Conservation (phyloP, 2,113 vertebrate genomes). For the Parotia lawesii region DNA sequence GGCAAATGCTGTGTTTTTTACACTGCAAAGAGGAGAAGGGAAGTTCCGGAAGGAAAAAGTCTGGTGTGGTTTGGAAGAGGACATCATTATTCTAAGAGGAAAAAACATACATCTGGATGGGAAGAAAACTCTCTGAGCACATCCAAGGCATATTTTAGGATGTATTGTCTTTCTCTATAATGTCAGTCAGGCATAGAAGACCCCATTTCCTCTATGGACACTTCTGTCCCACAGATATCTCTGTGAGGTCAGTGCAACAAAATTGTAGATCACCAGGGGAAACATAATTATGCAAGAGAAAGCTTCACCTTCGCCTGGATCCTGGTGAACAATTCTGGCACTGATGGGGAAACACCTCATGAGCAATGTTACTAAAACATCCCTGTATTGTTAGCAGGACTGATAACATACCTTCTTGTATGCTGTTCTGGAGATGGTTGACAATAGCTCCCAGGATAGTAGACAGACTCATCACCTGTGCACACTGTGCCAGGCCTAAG, state of each 20-base stretch:
- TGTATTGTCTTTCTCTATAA: not conserved
- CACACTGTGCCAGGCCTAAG: slow-evolving; percentile 93
- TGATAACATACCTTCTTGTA: slow-evolving; percentile 87
- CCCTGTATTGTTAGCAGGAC: not conserved
- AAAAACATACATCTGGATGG: not conserved
- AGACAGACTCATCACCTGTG: slow-evolving; percentile 96
- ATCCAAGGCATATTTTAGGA: not conserved
- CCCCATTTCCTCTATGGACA: not conserved
- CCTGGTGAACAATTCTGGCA: not conserved
- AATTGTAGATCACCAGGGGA: not conserved
- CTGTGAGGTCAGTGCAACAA: not conserved
- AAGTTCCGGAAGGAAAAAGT: not conserved
- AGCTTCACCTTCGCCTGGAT: not conserved
- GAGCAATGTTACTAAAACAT: not conserved
- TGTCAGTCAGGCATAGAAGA: not conserved
- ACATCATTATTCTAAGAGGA: not conserved
- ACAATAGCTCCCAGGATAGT: slow-evolving; percentile 95
- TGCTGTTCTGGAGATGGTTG: slow-evolving; percentile 94
- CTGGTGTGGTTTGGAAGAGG: not conserved
- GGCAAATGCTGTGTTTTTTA: not conserved
- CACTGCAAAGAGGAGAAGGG: not conserved
- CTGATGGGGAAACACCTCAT: not conserved
- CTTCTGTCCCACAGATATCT: not conserved
- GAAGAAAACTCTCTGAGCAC: not conserved
- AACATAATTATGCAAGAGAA: not conserved